Base-by-base conservation (phyloP, 2,113 vertebrate species). In the Macaca nemestrina region DNA sequence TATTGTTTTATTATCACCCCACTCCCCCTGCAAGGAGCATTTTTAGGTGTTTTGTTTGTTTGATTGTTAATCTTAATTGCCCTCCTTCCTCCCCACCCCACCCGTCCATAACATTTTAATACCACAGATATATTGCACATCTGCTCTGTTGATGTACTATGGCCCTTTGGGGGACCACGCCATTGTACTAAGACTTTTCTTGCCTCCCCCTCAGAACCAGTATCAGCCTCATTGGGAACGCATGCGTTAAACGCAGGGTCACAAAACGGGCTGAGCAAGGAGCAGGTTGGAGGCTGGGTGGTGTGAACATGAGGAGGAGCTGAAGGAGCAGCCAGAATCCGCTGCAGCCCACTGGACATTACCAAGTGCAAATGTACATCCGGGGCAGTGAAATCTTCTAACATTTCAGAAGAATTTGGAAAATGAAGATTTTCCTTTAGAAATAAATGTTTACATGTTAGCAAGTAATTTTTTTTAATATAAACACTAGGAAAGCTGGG, bases 391-490 rank as follows among this genome's bases (percentile, higher is more conserved):
- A 88, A n/a, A 73, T 38, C 68, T 55, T 82, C 59, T 48, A 59
- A 78, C 45, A 23, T 72, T 52, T 78, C 75, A 82, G 70, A 91
- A 90, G 68, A 83, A 90, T 32, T 5, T 57, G 25, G 43, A 45
- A 61, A 87, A 78, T 61, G 25, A 43, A 68, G 45, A 61, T 80
- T 91, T 95, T 95, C 64, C 70, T 27, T 70, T 81, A 67, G 22
- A 92, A 92, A 84, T 76, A 43, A 57, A 22, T 35, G 32, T 88
- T 96, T 88, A 81, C 76, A 43, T 61, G 45, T 88, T 96, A 68
- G 55, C 43, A 80, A 94, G 64, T 73, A 78, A 88, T 92, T 93
- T 25, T 25, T 22, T 3, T 89, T 68, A 59, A 38, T 79, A 5
- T 80, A n/a, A 59, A 4, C 48, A 61, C 16, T 76, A 82, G 48